Evolutionary conservation across 2,113 vertebrate species (phyloP), one percentile per base, ranked within the genome.

Genomic region (Entomyzon cyanotis): DNA sequence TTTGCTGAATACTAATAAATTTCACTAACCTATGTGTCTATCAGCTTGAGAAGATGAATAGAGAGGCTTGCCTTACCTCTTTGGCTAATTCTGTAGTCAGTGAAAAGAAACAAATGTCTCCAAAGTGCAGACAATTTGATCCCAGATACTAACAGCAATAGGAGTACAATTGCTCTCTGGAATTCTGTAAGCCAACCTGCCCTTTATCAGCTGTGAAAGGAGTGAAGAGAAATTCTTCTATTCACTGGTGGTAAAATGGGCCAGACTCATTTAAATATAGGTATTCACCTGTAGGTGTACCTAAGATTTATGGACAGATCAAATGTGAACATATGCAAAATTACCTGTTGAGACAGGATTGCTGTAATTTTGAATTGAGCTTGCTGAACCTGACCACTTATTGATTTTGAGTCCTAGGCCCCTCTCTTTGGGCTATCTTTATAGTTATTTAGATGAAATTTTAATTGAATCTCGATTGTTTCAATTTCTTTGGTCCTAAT

Each of bases 121-220:
- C 46, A 70, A 69, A 70, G 13, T 30, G 14, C 24, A 68, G 35
- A 33, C 3, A 65, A 21, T 80, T 84, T 67, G 35, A 80, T 65
- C 46, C 0, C 0, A 37, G 30, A 23, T 56, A 63, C 3, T 73
- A 21, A 46, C 4, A 63, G 27, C 35, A 47, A 21, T 7, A n/a
- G 3, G 37, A 52, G 12, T 23, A 60, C 25, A 8, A 0, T 19
- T 47, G 9, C 9, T 28, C 16, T 53, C 44, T 64, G 44, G 39
- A 44, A 24, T 33, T 63, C 55, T 55, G 11, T 35, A 49, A 13
- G 0, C 2, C 16, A 35, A 10, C 4, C 23, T 35, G 14, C 4
- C 13, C 5, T 88, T 74, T 83, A 27, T 69, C 15, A 20, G 25
- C 15, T 37, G 5, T 25, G 37, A 78, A 74, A 12, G 5, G 5